These are phyloP conservation scores for Eristalis pertinax DNA, from an alignment of 2,888 invertebrate species.

Conservation along the genomic window DNA sequence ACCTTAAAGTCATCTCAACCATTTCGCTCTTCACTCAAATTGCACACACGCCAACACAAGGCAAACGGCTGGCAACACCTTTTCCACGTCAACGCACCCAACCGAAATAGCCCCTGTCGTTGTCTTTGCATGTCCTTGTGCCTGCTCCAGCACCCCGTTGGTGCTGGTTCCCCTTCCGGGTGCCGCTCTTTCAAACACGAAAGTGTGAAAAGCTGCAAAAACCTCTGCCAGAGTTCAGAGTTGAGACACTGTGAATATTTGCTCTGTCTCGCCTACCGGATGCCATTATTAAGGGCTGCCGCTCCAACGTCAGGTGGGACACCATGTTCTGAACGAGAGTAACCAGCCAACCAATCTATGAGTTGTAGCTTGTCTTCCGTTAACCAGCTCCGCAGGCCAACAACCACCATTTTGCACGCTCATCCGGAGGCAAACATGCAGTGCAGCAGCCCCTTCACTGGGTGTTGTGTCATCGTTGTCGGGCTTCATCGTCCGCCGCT, in stretches of 20 bases:
- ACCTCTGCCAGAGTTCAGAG: conserved; percentile 32
- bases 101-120: not conserved
- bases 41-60: not conserved
- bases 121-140: not conserved
- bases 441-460: conserved; percentile 13
- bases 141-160: not conserved
- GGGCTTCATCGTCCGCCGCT: conserved; percentile 5
- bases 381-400: conserved; percentile 6
- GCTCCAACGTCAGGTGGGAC: not conserved
- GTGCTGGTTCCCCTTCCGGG: not conserved
- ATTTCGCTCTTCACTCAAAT: not conserved
- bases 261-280: conserved; percentile 60
- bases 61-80: conserved; percentile 30
- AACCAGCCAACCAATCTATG: conserved; percentile 45
- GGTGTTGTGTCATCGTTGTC: conserved; percentile 17
- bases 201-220: conserved; percentile 62
- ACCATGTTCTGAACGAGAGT: conserved; percentile 9
- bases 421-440: conserved; percentile 8
- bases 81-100: conserved; percentile 2
- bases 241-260: conserved; percentile 36
- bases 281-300: conserved; percentile 61
- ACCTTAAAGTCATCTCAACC: not conserved
- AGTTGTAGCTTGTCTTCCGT: conserved; percentile 43
- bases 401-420: conserved; percentile 33
- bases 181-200: conserved; percentile 8